These are phyloP conservation scores for Tethea ocularis DNA, from an alignment of 2,888 invertebrate genomes.

Conservation along the genomic window DNA sequence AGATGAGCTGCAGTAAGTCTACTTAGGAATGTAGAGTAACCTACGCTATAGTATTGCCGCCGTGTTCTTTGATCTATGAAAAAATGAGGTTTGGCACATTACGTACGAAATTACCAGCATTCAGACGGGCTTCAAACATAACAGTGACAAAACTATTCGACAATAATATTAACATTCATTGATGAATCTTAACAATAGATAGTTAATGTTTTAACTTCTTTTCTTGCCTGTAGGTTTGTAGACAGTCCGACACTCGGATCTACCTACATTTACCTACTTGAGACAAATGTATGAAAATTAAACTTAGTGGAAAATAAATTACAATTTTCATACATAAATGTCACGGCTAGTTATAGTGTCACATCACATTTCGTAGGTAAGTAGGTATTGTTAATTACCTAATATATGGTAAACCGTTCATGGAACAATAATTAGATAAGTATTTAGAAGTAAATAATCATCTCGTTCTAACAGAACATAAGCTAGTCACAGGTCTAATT, in stretches of 20 bases:
- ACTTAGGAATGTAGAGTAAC: constrained; percentile 30
- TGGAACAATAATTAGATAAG: background rate
- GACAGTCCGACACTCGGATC: background rate
- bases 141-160: constrained; percentile 10
- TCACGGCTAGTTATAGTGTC: background rate
- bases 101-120: constrained; percentile 10
- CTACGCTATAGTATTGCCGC: constrained; percentile 46
- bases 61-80: constrained; percentile 32
- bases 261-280: background rate
- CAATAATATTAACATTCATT: constrained; percentile 9
- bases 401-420: background rate
- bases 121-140: background rate
- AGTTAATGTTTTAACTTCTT: background rate
- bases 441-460: background rate
- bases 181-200: too few relatives aligned
- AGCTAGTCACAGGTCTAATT: constrained; percentile 16
- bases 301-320: background rate
- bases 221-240: background rate
- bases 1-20: constrained; percentile 29
- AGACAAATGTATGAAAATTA: background rate
- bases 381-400: background rate
- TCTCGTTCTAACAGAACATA: constrained; percentile 31
- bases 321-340: background rate
- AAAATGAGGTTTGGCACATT: constrained; percentile 69
- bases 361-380: background rate